Evolutionary conservation across 2,113 vertebrate genomes (phyloP).

Genomic region (Prunella himalayana): DNA sequence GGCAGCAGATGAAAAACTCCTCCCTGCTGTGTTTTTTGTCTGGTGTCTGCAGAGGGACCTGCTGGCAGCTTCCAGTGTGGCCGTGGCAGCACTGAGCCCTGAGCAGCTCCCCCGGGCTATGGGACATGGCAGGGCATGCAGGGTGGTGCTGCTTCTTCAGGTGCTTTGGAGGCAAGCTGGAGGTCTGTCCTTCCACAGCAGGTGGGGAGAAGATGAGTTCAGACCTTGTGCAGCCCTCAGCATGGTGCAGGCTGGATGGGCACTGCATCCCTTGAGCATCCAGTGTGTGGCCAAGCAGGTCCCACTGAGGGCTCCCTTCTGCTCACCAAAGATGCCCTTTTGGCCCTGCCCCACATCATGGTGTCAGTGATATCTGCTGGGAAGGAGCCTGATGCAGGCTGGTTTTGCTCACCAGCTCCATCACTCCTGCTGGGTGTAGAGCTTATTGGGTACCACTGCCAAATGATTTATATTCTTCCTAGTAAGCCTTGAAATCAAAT

Average conservation of each 20-base stretch:
- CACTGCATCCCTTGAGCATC: accelerated
- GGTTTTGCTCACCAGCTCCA: not conserved
- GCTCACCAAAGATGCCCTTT: accelerated
- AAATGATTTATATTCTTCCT: not conserved
- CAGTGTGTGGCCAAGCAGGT: not conserved
- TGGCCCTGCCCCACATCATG: accelerated
- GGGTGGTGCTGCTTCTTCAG: not conserved
- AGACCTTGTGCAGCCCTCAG: not conserved
- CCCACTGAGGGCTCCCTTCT: not conserved
- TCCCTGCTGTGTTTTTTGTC: not conserved
- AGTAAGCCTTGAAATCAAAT: not conserved
- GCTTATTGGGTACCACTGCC: accelerated
- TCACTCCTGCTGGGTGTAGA: not conserved
- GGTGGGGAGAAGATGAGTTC: accelerated
- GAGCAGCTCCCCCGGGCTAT: accelerated
- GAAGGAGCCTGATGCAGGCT: not conserved
- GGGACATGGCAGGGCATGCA: accelerated
- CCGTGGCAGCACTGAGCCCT: accelerated
- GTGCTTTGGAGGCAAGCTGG: not conserved
- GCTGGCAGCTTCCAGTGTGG: accelerated
- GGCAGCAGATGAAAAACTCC: not conserved
- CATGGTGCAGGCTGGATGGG: accelerated
- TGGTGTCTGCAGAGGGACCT: not conserved
- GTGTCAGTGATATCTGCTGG: not conserved
- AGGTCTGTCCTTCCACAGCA: not conserved